phyloP scores from a whole-genome alignment of 2,113 vertebrate genomes.

The Copsychus sechellarum region DNA sequence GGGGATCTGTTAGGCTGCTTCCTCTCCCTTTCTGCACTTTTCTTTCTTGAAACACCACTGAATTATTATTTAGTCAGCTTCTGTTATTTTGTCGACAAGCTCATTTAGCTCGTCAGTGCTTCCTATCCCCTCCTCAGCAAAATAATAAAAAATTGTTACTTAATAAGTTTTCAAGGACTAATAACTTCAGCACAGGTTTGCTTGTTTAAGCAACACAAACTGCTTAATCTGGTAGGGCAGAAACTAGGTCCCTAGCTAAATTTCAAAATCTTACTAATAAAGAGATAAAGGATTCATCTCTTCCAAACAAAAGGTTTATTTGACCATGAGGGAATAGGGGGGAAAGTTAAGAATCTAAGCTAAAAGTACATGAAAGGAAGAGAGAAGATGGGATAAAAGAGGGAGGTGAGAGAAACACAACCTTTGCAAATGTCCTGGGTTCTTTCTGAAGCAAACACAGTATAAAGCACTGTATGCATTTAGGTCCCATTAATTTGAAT shows the following conservation, averaged over 20 bases:
- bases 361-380: constrained; percentile 23
- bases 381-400: neutral
- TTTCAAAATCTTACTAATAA: constrained; percentile 11
- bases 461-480: neutral
- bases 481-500: neutral
- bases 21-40: neutral
- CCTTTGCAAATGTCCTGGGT: neutral
- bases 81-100: neutral
- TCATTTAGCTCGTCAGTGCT: neutral
- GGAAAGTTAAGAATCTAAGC: neutral
- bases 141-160: neutral
- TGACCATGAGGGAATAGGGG: neutral
- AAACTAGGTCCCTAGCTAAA: neutral
- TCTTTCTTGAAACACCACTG: neutral
- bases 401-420: neutral
- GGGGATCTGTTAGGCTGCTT: neutral
- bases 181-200: neutral
- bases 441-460: neutral
- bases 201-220: constrained; percentile 15
- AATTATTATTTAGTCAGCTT: neutral
- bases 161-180: constrained; percentile 2
- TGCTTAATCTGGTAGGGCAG: neutral
- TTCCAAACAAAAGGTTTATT: constrained; percentile 16
- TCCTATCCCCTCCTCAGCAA: neutral
- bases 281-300: constrained; percentile 17